Evolutionary conservation across 1,140 invertebrate species (phyloP).

Genomic region (Apolygus lucorum): DNA sequence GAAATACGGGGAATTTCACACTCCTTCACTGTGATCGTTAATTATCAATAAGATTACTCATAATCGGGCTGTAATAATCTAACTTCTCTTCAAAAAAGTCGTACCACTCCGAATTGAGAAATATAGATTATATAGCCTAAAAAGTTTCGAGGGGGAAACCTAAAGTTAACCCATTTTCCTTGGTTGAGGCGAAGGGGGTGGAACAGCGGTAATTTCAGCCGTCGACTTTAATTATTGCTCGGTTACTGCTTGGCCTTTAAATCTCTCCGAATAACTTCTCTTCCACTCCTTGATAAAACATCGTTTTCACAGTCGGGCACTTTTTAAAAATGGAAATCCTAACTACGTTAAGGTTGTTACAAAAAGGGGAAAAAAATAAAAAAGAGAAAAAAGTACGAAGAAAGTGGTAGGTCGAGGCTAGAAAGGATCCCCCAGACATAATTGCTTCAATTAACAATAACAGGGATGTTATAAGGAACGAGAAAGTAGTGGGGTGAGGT

Average conservation of each 20-base stretch:
- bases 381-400: no score
- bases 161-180: background rate
- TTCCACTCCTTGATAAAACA: background rate
- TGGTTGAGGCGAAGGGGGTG: background rate
- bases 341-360: background rate
- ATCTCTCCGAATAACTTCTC: background rate
- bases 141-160: no score
- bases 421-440: background rate
- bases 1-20: no score
- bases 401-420: background rate
- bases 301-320: background rate
- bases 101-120: no score
- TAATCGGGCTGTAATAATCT: no score
- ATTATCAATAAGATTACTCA: no score
- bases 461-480: background rate
- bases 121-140: no score
- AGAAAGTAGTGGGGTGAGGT: background rate
- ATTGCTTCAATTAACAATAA: conserved; percentile 2
- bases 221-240: background rate
- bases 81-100: no score
- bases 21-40: no score
- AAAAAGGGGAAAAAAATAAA: no score
- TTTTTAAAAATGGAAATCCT: conserved; percentile 2
- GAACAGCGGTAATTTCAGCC: background rate
- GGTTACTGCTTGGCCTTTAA: background rate